These are phyloP conservation scores for Tapera naevia DNA, from an alignment of 2,797 vertebrate genomes.

Conservation along the genomic window DNA sequence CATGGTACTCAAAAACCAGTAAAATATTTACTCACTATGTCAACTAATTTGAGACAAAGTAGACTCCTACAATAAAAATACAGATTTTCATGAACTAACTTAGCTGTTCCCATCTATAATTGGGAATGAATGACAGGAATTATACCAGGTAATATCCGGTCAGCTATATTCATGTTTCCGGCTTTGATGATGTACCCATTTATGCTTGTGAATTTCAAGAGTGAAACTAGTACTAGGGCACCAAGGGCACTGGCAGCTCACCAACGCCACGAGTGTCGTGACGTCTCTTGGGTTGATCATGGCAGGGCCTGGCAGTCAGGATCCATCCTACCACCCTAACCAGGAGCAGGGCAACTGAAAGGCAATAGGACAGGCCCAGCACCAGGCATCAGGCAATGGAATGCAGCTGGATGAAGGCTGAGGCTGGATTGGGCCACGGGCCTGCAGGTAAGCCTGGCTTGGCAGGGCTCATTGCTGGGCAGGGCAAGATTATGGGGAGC, in stretches of 20 bases:
- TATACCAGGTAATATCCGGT: not conserved
- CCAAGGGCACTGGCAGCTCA: not conserved
- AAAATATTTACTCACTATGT: not conserved
- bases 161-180: not conserved
- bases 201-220: not conserved
- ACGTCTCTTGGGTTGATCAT: rapidly evolving
- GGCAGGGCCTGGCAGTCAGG: not conserved
- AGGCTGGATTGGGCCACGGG: too few relatives aligned
- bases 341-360: too few relatives aligned
- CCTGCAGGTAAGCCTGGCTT: rapidly evolving
- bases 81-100: not conserved
- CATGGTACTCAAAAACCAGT: not conserved
- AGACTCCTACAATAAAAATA: not conserved
- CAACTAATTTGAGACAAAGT: not conserved
- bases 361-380: too few relatives aligned
- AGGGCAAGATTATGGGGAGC: not conserved
- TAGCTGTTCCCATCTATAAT: not conserved
- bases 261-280: not conserved
- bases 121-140: not conserved
- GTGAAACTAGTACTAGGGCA: not conserved
- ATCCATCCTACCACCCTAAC: too few relatives aligned
- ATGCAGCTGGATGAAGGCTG: rapidly evolving
- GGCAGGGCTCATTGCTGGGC: rapidly evolving
- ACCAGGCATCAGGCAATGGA: too few relatives aligned
- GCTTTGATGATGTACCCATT: not conserved